A percentile compares a stretch with the other conserved stretches of the same genome.
Evolutionary conservation across 2,113 vertebrate species (phyloP).

Genomic region (Vulpes vulpes): DNA sequence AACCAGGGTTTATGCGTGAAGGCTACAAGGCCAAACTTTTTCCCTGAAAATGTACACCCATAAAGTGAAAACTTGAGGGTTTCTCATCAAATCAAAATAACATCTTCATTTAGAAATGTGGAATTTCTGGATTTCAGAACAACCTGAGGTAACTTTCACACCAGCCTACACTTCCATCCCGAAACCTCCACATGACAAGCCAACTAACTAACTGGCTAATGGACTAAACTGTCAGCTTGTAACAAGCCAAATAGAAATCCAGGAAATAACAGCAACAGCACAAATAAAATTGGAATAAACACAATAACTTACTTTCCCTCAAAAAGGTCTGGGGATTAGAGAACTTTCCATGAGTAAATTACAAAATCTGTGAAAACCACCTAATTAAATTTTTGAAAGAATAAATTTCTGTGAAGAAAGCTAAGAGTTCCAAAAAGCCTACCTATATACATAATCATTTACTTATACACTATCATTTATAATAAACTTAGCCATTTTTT

Average conservation of each 20-base stretch:
- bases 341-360: not conserved
- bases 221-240: not conserved
- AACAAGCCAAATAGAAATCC: not conserved
- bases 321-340: not conserved
- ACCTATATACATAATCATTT: not conserved
- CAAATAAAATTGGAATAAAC: not conserved
- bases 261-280: not conserved
- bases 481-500: not conserved
- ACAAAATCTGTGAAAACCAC: not conserved
- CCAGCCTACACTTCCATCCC: not conserved
- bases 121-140: not conserved
- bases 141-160: not conserved
- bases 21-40: conserved; percentile 29
- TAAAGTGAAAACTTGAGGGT: conserved; percentile 30
- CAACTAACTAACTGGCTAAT: not conserved
- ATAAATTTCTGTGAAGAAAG: not conserved
- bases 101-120: not conserved
- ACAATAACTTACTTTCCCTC: not conserved
- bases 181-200: not conserved
- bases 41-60: not conserved
- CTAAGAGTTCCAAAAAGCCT: not conserved
- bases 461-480: not conserved
- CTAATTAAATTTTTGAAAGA: not conserved
- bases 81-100: not conserved
- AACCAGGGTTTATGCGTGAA: conserved; percentile 67